Evolutionary conservation across 2,797 vertebrate genomes (phyloP).

Genomic region (Gorsachius magnificus): DNA sequence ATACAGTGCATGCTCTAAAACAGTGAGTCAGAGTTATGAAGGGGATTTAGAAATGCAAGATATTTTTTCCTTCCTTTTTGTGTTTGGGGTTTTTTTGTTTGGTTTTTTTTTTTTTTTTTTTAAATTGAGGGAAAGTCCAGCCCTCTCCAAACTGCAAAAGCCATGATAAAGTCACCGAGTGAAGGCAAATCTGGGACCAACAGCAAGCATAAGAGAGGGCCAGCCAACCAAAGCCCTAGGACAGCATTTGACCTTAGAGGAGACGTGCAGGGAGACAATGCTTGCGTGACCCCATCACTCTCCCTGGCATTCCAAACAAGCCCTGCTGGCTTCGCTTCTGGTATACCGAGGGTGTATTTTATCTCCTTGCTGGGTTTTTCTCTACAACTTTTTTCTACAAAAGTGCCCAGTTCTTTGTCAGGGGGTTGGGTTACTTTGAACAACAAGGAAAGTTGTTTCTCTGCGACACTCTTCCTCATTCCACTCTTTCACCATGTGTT

Average conservation of each 20-base stretch:
- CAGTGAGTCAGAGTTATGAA: background rate
- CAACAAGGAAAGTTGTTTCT: background rate
- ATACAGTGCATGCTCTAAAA: background rate
- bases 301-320: background rate
- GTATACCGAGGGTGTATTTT: background rate
- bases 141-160: background rate
- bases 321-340: background rate
- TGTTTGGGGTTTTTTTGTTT: background rate
- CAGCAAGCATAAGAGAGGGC: background rate
- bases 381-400: background rate
- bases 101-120: background rate
- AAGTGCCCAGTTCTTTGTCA: background rate
- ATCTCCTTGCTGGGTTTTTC: background rate
- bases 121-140: background rate
- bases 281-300: background rate
- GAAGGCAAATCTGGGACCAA: background rate
- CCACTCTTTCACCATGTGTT: background rate
- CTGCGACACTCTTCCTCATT: background rate
- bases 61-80: background rate
- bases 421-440: background rate
- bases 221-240: background rate
- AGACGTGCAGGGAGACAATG: background rate
- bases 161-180: background rate
- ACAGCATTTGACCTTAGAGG: background rate
- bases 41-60: background rate